A percentile compares a stretch with the other conserved stretches of the same genome.
These are phyloP conservation scores for Petrocephalus sullivani DNA, from an alignment of 2,797 vertebrate genomes.

Conservation along the genomic window DNA sequence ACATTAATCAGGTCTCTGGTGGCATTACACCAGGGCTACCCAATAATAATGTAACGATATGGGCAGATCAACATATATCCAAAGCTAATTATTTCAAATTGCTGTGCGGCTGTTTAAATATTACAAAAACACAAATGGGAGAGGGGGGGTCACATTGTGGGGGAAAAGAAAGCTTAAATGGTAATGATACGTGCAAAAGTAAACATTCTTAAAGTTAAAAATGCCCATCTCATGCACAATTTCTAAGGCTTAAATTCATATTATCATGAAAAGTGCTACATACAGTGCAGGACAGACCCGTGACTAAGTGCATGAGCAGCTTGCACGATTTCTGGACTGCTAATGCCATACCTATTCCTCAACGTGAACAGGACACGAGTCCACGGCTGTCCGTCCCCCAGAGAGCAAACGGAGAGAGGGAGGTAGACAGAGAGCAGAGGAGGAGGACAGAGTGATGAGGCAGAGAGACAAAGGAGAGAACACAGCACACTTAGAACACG, in stretches of 20 bases:
- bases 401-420: conserved; percentile 50
- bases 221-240: neutral
- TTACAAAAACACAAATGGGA: neutral
- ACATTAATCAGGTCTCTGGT: neutral
- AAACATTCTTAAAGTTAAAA: neutral
- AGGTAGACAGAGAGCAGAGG: conserved; percentile 44
- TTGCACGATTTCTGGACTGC: neutral
- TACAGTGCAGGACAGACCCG: neutral
- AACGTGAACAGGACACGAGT: conserved; percentile 91
- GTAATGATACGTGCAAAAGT: conserved; percentile 12
- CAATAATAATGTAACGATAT: neutral
- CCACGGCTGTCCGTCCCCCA: conserved; percentile 78
- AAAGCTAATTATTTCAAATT: neutral
- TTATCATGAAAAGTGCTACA: neutral
- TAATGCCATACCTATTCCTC: conserved; percentile 84
- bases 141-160: neutral
- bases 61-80: neutral
- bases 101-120: conserved; percentile 4
- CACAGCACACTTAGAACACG: conserved; percentile 61
- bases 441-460: conserved; percentile 27
- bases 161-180: neutral
- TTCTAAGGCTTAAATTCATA: neutral
- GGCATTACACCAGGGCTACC: neutral
- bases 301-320: neutral
- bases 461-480: conserved; percentile 52